A percentile compares a stretch with the other conserved stretches of the same genome.
phyloP scores from a whole-genome alignment of 37 sponge, comb jelly and placozoan species.

The Agelas oroides region DNA sequence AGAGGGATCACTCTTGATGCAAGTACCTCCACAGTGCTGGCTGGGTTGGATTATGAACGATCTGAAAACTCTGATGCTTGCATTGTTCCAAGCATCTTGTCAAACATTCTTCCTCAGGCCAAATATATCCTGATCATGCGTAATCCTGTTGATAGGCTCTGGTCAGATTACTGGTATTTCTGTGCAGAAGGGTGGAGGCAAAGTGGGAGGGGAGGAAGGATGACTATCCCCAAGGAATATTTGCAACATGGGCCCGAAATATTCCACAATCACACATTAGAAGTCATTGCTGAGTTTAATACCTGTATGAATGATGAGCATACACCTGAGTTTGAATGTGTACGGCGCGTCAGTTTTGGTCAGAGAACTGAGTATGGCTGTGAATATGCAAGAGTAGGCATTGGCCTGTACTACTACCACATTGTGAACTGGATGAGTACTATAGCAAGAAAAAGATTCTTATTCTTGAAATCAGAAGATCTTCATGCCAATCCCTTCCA shows the following conservation, averaged over 20 bases:
- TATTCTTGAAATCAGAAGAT: conserved; percentile 13
- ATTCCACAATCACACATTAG: background rate
- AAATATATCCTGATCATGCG: conserved; percentile 44
- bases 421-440: conserved; percentile 19
- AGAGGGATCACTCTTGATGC: conserved; percentile 1
- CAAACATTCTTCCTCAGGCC: conserved; percentile 17
- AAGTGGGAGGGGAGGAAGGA: background rate
- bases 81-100: conserved; percentile 1
- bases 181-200: background rate
- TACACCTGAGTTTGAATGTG: conserved; percentile 18
- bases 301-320: background rate
- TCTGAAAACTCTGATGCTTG: background rate
- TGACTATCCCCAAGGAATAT: background rate
- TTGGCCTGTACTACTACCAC: conserved; percentile 24
- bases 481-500: background rate
- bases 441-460: background rate
- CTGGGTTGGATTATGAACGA: background rate
- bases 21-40: background rate
- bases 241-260: conserved; percentile 4
- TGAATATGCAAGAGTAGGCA: background rate
- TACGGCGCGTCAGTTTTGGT: background rate
- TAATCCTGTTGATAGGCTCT: conserved; percentile 40
- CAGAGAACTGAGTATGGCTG: background rate
- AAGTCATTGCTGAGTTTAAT: background rate
- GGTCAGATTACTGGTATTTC: conserved; percentile 46